Evolutionary conservation across 2,888 invertebrate species (phyloP).

Genomic region (Plagiodera versicolora): DNA sequence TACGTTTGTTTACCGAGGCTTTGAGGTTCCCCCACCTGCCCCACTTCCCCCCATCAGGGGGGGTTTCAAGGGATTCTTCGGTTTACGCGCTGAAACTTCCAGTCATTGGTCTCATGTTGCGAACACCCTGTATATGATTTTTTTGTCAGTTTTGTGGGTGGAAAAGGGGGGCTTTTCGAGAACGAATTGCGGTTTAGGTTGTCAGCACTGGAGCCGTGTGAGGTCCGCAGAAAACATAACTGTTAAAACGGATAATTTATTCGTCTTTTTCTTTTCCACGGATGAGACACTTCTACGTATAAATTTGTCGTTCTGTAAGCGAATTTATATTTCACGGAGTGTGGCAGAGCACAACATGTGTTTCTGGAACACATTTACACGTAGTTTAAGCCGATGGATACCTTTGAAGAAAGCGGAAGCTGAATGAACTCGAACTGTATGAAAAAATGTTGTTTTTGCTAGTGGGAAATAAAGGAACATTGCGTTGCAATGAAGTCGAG

Average conservation of each 20-base stretch:
- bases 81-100: too few species aligned
- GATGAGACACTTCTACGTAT: slow-evolving; percentile 28
- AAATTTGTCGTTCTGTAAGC: slow-evolving; percentile 32
- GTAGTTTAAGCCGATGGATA: not conserved
- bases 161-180: slow-evolving; percentile 24
- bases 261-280: slow-evolving; percentile 24
- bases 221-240: slow-evolving; percentile 35
- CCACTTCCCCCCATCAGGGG: too few species aligned
- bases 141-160: slow-evolving; percentile 32
- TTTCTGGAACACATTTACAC: slow-evolving; percentile 22
- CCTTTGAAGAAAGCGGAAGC: not conserved
- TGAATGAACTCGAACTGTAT: not conserved
- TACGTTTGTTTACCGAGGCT: slow-evolving; percentile 45
- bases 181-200: slow-evolving; percentile 26
- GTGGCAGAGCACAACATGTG: slow-evolving; percentile 27
- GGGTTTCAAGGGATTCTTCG: too few species aligned
- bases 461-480: too few species aligned
- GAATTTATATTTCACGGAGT: slow-evolving; percentile 34
- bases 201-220: slow-evolving; percentile 33
- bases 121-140: too few species aligned
- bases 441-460: not conserved
- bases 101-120: too few species aligned
- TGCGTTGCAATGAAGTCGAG: too few species aligned
- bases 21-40: slow-evolving; percentile 33
- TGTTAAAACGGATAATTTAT: slow-evolving; percentile 31